Evolutionary conservation across 1,140 invertebrate genomes (phyloP).

Genomic region (Nasonia vitripennis): DNA sequence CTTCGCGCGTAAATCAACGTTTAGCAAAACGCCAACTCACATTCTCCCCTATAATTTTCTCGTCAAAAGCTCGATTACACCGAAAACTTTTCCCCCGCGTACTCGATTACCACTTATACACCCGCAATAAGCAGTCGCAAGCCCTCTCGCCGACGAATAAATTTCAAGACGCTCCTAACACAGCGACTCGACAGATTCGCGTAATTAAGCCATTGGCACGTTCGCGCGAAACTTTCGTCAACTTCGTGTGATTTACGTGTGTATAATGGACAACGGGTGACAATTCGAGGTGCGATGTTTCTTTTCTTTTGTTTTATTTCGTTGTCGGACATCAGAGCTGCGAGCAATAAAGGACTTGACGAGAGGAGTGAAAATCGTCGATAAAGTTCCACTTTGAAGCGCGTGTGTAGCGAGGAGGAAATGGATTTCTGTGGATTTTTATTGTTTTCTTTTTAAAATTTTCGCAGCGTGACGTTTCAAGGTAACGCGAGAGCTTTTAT

Average conservation of each 20-base stretch:
- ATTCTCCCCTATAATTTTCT: too few relatives aligned
- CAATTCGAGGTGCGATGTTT: too few relatives aligned
- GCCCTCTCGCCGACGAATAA: not conserved
- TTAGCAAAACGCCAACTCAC: too few relatives aligned
- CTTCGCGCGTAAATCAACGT: too few relatives aligned
- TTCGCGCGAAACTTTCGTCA: not conserved
- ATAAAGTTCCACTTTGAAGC: not conserved
- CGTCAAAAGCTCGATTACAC: not conserved
- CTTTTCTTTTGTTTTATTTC: too few relatives aligned
- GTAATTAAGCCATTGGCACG: constrained; percentile 2
- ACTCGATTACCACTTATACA: too few relatives aligned
- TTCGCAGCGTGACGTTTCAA: not conserved
- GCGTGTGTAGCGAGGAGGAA: not conserved
- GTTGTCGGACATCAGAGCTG: not conserved
- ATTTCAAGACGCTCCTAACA: not conserved
- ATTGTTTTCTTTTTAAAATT: not conserved
- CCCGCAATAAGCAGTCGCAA: not conserved
- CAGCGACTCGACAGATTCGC: not conserved
- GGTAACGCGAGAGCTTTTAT: too few relatives aligned
- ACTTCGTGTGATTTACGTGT: too few relatives aligned
- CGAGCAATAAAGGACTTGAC: not conserved
- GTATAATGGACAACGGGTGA: too few relatives aligned
- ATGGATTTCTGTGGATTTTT: not conserved
- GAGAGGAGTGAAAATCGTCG: not conserved
- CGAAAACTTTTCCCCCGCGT: too few relatives aligned